Evolutionary conservation across 53 echinoderm and acorn worm species (phyloP).

Genomic region (Paelopatides confundens): DNA sequence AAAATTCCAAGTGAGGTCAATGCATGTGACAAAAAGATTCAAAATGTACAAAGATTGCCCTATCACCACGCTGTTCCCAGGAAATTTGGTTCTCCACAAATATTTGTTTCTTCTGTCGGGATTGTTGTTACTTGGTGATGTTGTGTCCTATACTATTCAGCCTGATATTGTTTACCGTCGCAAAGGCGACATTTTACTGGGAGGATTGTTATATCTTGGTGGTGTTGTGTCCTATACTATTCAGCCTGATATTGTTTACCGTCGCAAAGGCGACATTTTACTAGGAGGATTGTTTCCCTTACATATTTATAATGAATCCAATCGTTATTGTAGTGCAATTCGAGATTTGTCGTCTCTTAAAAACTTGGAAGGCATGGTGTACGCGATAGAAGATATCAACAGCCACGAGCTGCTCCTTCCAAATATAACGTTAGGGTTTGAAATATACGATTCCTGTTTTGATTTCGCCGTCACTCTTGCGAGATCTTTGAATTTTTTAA

Average conservation of each 20-base stretch:
- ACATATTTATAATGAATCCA: constrained; percentile 67
- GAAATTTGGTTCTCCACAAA: too few relatives aligned
- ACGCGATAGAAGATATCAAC: constrained; percentile 80
- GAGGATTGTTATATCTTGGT: constrained; percentile 64
- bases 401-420: constrained; percentile 60
- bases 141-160: background rate
- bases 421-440: constrained; percentile 74
- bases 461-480: constrained; percentile 79
- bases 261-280: constrained; percentile 78
- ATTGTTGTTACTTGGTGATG: background rate
- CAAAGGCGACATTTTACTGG: constrained; percentile 83
- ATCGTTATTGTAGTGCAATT: constrained; percentile 48
- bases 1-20: too few relatives aligned
- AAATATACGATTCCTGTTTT: constrained; percentile 90
- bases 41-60: too few relatives aligned
- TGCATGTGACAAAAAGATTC: too few relatives aligned
- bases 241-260: constrained; percentile 67
- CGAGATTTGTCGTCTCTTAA: constrained; percentile 74
- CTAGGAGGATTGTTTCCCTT: constrained; percentile 85
- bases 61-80: too few relatives aligned
- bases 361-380: constrained; percentile 84
- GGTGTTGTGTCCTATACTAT: background rate
- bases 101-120: background rate
- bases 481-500: constrained; percentile 73
- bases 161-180: constrained; percentile 70